These are phyloP conservation scores for Tribolium castaneum DNA, from an alignment of 1,140 invertebrate genomes.

Conservation along the genomic window DNA sequence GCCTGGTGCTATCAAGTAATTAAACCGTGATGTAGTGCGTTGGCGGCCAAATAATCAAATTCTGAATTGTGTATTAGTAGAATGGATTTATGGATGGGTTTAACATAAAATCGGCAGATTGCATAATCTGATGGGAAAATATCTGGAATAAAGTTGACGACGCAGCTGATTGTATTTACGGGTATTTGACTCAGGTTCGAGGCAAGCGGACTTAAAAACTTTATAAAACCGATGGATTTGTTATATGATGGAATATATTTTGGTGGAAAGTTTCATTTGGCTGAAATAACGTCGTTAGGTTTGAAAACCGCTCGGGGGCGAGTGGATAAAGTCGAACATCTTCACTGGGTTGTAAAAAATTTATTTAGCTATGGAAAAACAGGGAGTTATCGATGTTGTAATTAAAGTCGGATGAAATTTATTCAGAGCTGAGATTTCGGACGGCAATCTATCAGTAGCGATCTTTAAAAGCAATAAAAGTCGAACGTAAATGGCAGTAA, in stretches of 20 bases:
- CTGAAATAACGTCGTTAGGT: background rate
- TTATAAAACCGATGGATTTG: background rate
- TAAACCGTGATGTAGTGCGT: background rate
- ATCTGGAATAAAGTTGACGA: background rate
- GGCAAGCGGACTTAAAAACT: background rate
- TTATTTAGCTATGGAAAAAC: background rate
- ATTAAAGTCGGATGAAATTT: conserved; percentile 29
- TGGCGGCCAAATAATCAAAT: background rate
- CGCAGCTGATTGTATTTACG: background rate
- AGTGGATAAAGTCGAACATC: background rate
- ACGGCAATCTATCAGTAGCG: conserved; percentile 8
- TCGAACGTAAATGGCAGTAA: conserved; percentile 25
- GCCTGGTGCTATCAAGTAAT: background rate
- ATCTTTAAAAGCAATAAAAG: conserved; percentile 28
- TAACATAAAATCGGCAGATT: too few relatives aligned
- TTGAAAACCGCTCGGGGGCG: background rate
- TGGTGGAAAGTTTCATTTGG: background rate
- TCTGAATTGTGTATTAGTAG: background rate
- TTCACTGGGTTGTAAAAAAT: conserved; percentile 20
- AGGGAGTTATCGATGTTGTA: conserved; percentile 17
- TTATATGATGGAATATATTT: background rate
- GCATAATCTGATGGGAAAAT: too few relatives aligned
- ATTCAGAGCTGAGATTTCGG: conserved; percentile 13
- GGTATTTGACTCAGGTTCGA: background rate
- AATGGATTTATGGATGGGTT: background rate